Evolutionary conservation across 1,140 invertebrate genomes (phyloP).

Genomic region (Rhizoglyphus robini): DNA sequence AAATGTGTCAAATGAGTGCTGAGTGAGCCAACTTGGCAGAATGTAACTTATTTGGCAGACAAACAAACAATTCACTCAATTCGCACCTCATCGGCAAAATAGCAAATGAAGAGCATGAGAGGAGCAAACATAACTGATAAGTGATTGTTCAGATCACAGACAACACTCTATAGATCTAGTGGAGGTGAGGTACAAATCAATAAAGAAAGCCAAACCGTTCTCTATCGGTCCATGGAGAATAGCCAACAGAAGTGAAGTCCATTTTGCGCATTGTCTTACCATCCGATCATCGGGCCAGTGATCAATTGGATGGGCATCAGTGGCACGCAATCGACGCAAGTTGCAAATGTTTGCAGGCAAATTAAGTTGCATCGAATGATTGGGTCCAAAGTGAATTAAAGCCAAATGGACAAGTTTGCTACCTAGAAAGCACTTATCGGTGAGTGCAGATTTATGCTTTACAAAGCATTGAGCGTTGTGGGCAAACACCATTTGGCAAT

Average conservation of each 20-base stretch:
- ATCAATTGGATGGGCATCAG: too few relatives aligned
- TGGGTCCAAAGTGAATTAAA: slow-evolving; percentile 8
- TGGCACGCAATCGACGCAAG: slow-evolving; percentile 5
- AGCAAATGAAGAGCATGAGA: not conserved
- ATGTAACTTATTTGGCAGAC: too few relatives aligned
- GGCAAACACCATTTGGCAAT: not conserved
- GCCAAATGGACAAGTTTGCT: slow-evolving; percentile 3
- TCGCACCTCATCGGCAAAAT: not conserved
- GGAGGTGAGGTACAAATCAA: not conserved
- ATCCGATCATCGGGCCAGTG: not conserved
- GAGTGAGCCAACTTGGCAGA: too few relatives aligned
- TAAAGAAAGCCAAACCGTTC: not conserved
- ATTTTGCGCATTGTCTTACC: not conserved
- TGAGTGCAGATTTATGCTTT: slow-evolving; percentile 7
- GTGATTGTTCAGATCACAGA: not conserved
- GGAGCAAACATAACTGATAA: not conserved
- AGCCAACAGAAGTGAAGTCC: not conserved
- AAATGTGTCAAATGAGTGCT: too few relatives aligned
- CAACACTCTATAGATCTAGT: too few relatives aligned
- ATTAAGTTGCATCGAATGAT: not conserved
- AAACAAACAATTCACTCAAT: too few relatives aligned
- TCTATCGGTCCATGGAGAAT: not conserved
- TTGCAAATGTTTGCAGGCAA: slow-evolving; percentile 1
- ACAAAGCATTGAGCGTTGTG: not conserved
- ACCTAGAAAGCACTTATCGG: not conserved